Conservation (phyloP, 1,140 invertebrate species). For the Chironomus tepperi region DNA sequence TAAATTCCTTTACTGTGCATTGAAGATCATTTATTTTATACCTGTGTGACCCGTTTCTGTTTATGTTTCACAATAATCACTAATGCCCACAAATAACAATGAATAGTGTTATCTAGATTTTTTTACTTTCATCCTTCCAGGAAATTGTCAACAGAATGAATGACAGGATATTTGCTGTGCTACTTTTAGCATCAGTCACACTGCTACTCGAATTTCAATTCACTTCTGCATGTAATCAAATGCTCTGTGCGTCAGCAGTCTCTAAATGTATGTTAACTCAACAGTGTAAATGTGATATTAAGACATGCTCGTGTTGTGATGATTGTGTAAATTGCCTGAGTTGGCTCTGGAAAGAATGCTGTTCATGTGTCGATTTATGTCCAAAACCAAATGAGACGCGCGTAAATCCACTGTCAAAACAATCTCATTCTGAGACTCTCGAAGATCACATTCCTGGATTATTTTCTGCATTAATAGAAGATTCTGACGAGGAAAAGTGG, state of each 20-base stretch:
- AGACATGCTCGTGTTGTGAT: conserved; percentile 84
- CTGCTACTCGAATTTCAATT: not conserved
- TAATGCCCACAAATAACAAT: too few species aligned
- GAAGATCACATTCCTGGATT: conserved; percentile 70
- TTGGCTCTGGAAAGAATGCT: conserved; percentile 85
- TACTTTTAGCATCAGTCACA: not conserved
- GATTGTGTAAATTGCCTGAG: conserved; percentile 85
- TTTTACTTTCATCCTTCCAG: not conserved
- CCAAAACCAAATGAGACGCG: conserved; percentile 71
- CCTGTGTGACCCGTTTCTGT: too few species aligned
- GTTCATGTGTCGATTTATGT: conserved; percentile 92
- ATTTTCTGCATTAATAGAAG: conserved; percentile 71
- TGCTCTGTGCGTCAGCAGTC: conserved; percentile 57
- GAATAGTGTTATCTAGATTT: not conserved
- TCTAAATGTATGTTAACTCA: conserved; percentile 94
- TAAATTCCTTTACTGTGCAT: too few species aligned
- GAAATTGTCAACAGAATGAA: not conserved
- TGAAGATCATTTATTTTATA: too few species aligned
- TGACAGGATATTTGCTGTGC: not conserved
- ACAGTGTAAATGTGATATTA: conserved; percentile 88
- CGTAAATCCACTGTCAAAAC: conserved; percentile 55
- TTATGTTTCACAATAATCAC: too few species aligned
- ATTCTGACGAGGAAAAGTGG: conserved; percentile 67
- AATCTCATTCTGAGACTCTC: conserved; percentile 82
- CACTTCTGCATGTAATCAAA: not conserved